These are phyloP conservation scores for Varecia variegata DNA, from an alignment of 2,797 vertebrate genomes.

Conservation along the genomic window DNA sequence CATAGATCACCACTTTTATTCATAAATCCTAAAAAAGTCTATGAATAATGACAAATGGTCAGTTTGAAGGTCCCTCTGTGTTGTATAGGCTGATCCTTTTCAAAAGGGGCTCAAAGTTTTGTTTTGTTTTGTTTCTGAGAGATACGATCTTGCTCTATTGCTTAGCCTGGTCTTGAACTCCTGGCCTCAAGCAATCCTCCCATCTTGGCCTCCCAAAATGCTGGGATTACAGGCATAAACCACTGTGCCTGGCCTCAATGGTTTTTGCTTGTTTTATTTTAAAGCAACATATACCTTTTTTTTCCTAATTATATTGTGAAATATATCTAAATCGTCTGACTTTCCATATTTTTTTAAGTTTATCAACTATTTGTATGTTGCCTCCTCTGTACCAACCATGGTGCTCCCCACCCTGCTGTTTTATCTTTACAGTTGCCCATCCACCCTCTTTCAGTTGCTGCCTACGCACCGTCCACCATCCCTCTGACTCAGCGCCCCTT, in stretches of 20 bases:
- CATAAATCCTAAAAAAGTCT: neutral
- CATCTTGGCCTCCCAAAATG: neutral
- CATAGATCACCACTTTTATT: neutral
- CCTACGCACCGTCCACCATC: accelerated
- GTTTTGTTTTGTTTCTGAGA: neutral
- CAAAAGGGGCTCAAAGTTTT: accelerated
- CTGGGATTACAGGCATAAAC: neutral
- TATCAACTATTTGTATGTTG: neutral
- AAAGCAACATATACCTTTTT: neutral
- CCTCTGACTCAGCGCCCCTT: neutral
- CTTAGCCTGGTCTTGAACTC: neutral
- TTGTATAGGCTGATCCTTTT: neutral
- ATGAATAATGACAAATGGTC: neutral
- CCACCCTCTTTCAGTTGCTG: neutral
- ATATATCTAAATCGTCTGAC: neutral
- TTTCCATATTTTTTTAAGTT: neutral
- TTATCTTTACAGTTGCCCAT: accelerated
- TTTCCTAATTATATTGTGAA: neutral
- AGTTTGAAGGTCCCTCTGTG: neutral
- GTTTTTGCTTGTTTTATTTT: neutral
- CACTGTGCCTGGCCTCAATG: neutral
- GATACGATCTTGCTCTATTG: neutral
- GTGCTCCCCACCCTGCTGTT: neutral
- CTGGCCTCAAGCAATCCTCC: neutral
- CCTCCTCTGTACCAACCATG: no score